phyloP scores from a whole-genome alignment of 2,888 invertebrate genomes.

The Acanthococcus lagerstroemiae region DNA sequence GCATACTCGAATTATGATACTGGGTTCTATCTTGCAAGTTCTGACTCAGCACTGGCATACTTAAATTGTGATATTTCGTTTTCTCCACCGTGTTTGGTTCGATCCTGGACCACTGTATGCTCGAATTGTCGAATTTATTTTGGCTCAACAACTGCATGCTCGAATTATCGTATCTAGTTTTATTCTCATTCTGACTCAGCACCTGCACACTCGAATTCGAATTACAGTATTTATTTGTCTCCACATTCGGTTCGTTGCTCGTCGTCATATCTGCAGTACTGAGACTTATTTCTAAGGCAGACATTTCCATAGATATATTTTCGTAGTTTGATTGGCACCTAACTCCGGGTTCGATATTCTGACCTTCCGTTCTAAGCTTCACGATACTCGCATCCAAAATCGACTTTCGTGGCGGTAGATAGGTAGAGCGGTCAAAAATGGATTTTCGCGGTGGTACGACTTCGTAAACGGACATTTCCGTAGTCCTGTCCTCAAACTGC shows the following conservation, averaged over 20 bases:
- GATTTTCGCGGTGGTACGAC: neutral
- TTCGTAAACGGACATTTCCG: neutral
- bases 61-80: neutral
- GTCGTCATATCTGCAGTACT: too few relatives aligned
- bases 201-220: neutral
- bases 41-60: neutral
- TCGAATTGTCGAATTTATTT: neutral
- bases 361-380: too few relatives aligned
- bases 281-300: too few relatives aligned
- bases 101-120: too few relatives aligned
- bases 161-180: neutral
- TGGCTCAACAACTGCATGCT: neutral
- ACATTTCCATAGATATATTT: too few relatives aligned
- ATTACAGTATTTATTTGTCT: neutral
- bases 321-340: too few relatives aligned
- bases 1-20: neutral
- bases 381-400: neutral
- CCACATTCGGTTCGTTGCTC: neutral
- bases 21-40: neutral
- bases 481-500: neutral
- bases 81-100: too few relatives aligned
- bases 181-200: neutral
- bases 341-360: too few relatives aligned
- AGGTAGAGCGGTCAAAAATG: neutral
- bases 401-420: neutral